A percentile compares a stretch with the other conserved stretches of the same genome.
These are phyloP conservation scores for Nanorana parkeri DNA, from an alignment of 2,113 vertebrate genomes.

Conservation along the genomic window DNA sequence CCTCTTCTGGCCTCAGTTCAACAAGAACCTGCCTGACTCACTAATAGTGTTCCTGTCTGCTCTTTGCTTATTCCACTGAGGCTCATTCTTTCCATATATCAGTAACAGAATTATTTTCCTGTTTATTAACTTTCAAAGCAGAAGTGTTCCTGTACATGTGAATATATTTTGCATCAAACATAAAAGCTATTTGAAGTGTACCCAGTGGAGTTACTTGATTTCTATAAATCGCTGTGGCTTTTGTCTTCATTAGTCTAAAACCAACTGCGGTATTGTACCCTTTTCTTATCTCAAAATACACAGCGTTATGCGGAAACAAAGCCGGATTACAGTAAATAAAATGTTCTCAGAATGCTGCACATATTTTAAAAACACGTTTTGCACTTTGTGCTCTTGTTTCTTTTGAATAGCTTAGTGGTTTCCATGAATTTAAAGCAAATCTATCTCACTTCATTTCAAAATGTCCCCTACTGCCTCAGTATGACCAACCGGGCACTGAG, in stretches of 20 bases:
- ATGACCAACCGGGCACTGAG: too few species aligned
- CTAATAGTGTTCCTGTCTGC: too few species aligned
- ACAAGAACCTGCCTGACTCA: too few species aligned
- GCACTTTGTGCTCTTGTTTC: not conserved
- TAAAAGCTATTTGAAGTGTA: slow-evolving; percentile 2
- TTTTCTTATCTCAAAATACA: slow-evolving; percentile 52
- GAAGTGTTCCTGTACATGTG: not conserved
- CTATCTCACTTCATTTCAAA: too few species aligned
- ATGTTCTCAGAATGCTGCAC: slow-evolving; percentile 5
- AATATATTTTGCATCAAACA: slow-evolving; percentile 9
- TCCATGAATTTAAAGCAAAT: too few species aligned
- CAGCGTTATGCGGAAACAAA: slow-evolving; percentile 11
- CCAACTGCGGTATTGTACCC: slow-evolving; percentile 24
- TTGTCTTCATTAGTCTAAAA: slow-evolving; percentile 27
- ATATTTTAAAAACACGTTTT: not conserved
- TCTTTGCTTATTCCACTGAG: too few species aligned
- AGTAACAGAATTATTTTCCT: slow-evolving; percentile 68
- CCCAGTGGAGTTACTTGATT: slow-evolving; percentile 18
- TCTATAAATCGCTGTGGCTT: slow-evolving; percentile 35
- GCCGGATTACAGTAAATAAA: slow-evolving; percentile 20
- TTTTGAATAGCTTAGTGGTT: not conserved
- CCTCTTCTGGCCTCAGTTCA: too few species aligned
- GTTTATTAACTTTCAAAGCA: slow-evolving; percentile 67
- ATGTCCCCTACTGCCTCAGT: too few species aligned
- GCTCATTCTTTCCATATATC: not conserved